phyloP scores from a whole-genome alignment of 2,888 invertebrate genomes.

The Pollenia amentaria region DNA sequence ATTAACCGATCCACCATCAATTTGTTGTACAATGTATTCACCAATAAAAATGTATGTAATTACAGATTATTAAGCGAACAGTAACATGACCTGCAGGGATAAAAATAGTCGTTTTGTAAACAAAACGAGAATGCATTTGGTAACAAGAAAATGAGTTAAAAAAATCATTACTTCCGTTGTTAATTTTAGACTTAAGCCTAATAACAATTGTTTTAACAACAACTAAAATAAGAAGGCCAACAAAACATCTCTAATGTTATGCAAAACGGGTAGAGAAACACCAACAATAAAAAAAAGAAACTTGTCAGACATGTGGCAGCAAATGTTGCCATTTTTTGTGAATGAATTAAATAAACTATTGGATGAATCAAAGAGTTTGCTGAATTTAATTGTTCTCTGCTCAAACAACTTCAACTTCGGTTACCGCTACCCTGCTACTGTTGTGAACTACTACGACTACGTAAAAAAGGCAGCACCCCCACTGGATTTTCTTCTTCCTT shows the following conservation, averaged over 20 bases:
- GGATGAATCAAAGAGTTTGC: constrained; percentile 60
- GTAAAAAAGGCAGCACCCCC: constrained; percentile 65
- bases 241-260: constrained; percentile 41
- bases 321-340: constrained; percentile 60
- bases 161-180: constrained; percentile 65
- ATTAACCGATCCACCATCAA: no score
- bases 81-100: constrained; percentile 5
- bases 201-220: constrained; percentile 26
- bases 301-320: constrained; percentile 59
- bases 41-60: no score
- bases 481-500: constrained; percentile 55
- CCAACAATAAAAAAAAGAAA: constrained; percentile 32
- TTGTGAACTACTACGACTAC: constrained; percentile 37
- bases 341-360: constrained; percentile 58
- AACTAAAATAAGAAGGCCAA: not conserved
- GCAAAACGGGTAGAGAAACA: constrained; percentile 36
- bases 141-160: not conserved
- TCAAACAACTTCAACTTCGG: constrained; percentile 18
- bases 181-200: constrained; percentile 55
- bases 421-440: constrained; percentile 14
- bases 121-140: not conserved
- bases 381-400: constrained; percentile 46
- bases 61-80: no score
- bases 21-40: no score
- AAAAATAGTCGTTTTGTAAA: constrained; percentile 39